phyloP scores from a whole-genome alignment of 2,797 vertebrate genomes.

The Denticeps clupeoides region DNA sequence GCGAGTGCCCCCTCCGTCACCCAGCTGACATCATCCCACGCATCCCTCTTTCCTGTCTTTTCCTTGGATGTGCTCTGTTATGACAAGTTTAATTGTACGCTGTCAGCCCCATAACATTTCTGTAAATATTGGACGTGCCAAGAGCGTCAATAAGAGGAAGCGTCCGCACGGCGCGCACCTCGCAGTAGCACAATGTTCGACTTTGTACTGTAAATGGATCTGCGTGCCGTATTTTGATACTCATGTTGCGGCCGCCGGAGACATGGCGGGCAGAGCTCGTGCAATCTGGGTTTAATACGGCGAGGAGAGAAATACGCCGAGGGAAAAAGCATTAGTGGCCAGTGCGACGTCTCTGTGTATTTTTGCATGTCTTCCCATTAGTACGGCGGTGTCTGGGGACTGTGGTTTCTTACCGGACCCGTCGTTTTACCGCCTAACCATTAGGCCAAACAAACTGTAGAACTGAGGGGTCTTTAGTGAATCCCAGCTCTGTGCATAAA shows the following conservation, averaged over 20 bases:
- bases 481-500: too few species aligned
- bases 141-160: slow-evolving; percentile 60
- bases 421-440: too few species aligned
- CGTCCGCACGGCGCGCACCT: slow-evolving; percentile 44
- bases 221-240: slow-evolving; percentile 37
- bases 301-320: background rate
- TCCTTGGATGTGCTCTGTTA: slow-evolving; percentile 62
- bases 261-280: slow-evolving; percentile 18
- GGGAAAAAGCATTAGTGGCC: background rate
- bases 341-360: background rate
- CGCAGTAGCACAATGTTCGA: slow-evolving; percentile 53
- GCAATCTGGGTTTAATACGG: slow-evolving; percentile 19
- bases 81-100: slow-evolving; percentile 72
- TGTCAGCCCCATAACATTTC: slow-evolving; percentile 67
- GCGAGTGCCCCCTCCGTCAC: background rate
- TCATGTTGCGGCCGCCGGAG: slow-evolving; percentile 28
- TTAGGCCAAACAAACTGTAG: too few species aligned
- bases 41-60: slow-evolving; percentile 44
- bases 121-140: slow-evolving; percentile 68
- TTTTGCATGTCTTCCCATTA: background rate
- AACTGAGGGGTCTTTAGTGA: too few species aligned
- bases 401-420: too few species aligned
- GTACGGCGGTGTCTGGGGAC: too few species aligned
- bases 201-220: slow-evolving; percentile 50
- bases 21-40: slow-evolving; percentile 59